These are phyloP conservation scores for Acleris sparsana DNA, from an alignment of 2,888 invertebrate genomes.

Conservation along the genomic window DNA sequence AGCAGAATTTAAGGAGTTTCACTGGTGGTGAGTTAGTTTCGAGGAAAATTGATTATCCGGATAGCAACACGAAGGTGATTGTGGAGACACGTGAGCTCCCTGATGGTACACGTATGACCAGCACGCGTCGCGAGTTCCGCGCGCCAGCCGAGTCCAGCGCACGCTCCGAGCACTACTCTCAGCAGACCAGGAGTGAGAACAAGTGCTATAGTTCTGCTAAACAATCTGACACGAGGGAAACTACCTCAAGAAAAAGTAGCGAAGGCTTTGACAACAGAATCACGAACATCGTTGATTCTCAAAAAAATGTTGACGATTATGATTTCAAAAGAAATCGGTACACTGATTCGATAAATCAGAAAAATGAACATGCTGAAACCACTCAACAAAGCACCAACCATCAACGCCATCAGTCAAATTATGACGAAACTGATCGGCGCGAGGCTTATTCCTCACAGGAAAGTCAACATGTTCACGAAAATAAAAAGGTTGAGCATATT, in stretches of 20 bases:
- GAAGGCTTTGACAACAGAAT: slow-evolving; percentile 51
- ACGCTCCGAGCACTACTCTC: slow-evolving; percentile 63
- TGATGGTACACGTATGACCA: slow-evolving; percentile 87
- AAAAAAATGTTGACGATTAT: slow-evolving; percentile 63
- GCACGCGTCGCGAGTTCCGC: slow-evolving; percentile 86
- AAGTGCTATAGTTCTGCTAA: slow-evolving; percentile 57
- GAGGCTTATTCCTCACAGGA: slow-evolving; percentile 44
- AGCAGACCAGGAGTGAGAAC: slow-evolving; percentile 59
- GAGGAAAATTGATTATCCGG: slow-evolving; percentile 84
- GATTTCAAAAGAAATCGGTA: slow-evolving; percentile 59
- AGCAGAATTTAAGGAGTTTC: slow-evolving; percentile 52
- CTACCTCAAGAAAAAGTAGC: slow-evolving; percentile 54
- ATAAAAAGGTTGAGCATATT: slow-evolving; percentile 49
- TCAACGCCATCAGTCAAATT: slow-evolving; percentile 40
- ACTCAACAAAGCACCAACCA: slow-evolving; percentile 21
- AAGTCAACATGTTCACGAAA: slow-evolving; percentile 41
- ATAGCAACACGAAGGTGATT: slow-evolving; percentile 86
- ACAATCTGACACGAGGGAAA: slow-evolving; percentile 57
- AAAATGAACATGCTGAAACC: slow-evolving; percentile 33
- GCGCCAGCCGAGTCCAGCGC: slow-evolving; percentile 62
- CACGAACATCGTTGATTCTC: slow-evolving; percentile 65
- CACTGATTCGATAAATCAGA: slow-evolving; percentile 41
- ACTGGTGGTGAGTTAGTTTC: slow-evolving; percentile 80
- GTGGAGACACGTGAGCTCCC: slow-evolving; percentile 87
- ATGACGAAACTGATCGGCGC: slow-evolving; percentile 46